Evolutionary conservation across 1,140 invertebrate species (phyloP).

Genomic region (Popillia japonica): DNA sequence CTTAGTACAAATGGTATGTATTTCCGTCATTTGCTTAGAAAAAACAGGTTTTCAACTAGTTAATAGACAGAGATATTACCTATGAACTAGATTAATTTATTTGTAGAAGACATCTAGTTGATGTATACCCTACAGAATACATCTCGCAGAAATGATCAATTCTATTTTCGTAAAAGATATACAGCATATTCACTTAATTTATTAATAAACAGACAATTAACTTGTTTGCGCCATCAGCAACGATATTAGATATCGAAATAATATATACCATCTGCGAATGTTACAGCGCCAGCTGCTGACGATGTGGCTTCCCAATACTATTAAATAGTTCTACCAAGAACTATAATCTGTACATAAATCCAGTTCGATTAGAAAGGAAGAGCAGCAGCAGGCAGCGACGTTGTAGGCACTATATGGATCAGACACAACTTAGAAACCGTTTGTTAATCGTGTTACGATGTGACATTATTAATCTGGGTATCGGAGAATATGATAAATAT

Average conservation of each 20-base stretch:
- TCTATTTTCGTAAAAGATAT: no score
- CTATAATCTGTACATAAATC: conserved; percentile 38
- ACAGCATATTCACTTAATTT: no score
- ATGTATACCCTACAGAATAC: no score
- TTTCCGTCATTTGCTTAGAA: no score
- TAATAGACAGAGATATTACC: no score
- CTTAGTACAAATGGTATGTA: no score
- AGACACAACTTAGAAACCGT: conserved; percentile 16
- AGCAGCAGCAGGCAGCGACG: neutral
- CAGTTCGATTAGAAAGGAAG: conserved; percentile 12
- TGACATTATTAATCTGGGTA: conserved; percentile 31
- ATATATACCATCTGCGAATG: conserved; percentile 21
- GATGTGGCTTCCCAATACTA: conserved; percentile 31
- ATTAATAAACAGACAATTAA: no score
- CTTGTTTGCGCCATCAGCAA: neutral
- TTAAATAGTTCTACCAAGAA: conserved; percentile 36
- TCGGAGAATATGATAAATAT: conserved; percentile 34
- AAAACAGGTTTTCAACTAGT: no score
- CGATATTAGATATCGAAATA: conserved; percentile 10
- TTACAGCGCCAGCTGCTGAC: conserved; percentile 30
- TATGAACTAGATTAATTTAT: no score
- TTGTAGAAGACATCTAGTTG: no score
- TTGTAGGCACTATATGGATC: neutral
- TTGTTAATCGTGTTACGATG: conserved; percentile 35
- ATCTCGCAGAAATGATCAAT: no score